Conservation (phyloP, 2,113 vertebrate species). For the Myanophis thanlyinensis region DNA sequence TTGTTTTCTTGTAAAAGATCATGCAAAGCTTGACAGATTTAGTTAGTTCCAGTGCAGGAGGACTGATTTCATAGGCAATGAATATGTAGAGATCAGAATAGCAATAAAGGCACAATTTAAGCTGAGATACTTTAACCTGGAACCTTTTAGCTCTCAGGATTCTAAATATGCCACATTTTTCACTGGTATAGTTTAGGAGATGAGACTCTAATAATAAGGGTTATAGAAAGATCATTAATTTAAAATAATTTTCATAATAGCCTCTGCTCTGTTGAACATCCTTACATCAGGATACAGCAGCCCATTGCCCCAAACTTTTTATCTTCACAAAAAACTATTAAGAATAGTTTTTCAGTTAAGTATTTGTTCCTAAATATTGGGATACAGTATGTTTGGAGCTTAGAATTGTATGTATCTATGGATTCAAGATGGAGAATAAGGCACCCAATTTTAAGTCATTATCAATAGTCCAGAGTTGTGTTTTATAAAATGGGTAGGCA, state of each 20-base stretch:
- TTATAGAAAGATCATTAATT: neutral
- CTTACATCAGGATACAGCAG: neutral
- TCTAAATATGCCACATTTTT: neutral
- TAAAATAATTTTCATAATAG: neutral
- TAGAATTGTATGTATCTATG: neutral
- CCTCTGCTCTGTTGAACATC: neutral
- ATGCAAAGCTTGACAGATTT: neutral
- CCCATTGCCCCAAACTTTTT: neutral
- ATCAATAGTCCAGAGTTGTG: neutral
- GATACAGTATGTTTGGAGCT: neutral
- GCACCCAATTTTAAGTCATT: neutral
- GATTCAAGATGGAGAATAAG: neutral
- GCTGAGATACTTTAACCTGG: neutral
- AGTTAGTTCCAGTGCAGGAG: neutral
- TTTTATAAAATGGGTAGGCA: neutral
- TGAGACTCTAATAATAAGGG: neutral
- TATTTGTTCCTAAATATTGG: neutral
- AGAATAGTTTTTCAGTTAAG: neutral
- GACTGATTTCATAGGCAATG: neutral
- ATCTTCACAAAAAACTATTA: neutral
- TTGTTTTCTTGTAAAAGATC: neutral
- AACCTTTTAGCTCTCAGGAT: neutral
- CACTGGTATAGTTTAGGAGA: neutral
- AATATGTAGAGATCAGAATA: neutral
- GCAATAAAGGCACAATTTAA: neutral